Base-by-base conservation (phyloP, 2,113 vertebrate genomes). In the Paedocypris sp. region DNA sequence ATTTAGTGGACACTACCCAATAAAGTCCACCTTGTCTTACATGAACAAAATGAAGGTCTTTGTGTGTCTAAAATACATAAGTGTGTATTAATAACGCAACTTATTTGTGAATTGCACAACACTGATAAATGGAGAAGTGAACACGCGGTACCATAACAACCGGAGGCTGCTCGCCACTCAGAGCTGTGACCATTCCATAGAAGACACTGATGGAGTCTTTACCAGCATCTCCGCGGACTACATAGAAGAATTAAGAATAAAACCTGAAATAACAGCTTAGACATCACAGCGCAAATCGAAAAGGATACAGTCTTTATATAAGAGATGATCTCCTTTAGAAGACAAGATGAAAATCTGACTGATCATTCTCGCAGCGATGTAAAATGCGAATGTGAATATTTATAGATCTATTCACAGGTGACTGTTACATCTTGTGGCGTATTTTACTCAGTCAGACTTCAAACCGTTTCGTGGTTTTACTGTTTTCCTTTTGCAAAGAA, bases 111-210 rank as follows among this genome's bases (percentile, higher is more conserved):
- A n/a, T 4, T n/a, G 7, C 4, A 12, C 12, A 35, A 51, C 3
- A 10, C 6, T 15, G 4, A 1, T 3, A 5, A 13, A 51, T 16
- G 79, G n/a, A n/a, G n/a, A n/a, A n/a, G n/a, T n/a, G n/a, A n/a
- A n/a, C n/a, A n/a, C n/a, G n/a, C n/a, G n/a, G n/a, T 76, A 92
- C 91, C 88, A 89, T 89, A 69, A 91, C 89, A n/a, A 93, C 86
- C 0, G 90, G 90, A 15, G 91, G 88, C 71, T 89, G 90, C 64
- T 88, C 89, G 29, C 86, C 84, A 0, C 82, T 82, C 68, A 93
- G 75, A 2, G 85, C 81, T 0, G 83, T 88, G 52, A 93, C 79
- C 75, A 86, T 88, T 73, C 87, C 82, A 35, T 88, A 91, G 75
- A 94, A 92, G 36, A 78, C 36, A 20, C 75, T 75, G 2, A 85